Conservation (phyloP, 1,140 invertebrate species). For the Harpegnathos saltator region DNA sequence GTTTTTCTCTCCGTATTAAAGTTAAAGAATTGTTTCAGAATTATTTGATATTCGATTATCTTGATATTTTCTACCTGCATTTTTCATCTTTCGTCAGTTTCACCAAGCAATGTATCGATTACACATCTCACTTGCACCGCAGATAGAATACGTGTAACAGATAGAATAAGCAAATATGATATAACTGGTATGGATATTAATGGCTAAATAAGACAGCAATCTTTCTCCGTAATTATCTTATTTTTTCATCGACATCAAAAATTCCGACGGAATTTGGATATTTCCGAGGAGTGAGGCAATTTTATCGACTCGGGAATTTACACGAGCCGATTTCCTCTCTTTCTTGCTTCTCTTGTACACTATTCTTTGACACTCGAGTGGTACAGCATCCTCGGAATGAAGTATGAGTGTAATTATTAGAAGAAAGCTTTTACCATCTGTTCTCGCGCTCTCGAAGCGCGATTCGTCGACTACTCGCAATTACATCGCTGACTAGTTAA, state of each 20-base stretch:
- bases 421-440: neutral
- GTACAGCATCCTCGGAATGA: neutral
- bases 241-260: too few species aligned
- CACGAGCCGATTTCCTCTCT: neutral
- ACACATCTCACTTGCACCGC: too few species aligned
- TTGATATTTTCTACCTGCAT: neutral
- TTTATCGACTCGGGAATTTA: neutral
- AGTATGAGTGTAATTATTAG: conserved; percentile 1
- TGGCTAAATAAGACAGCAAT: too few species aligned
- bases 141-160: too few species aligned
- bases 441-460: neutral
- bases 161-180: too few species aligned
- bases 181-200: too few species aligned
- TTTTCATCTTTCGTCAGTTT: neutral
- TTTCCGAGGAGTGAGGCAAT: too few species aligned
- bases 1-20: too few species aligned
- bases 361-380: neutral
- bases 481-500: neutral
- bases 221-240: too few species aligned
- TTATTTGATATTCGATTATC: neutral
- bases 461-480: neutral
- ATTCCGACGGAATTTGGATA: too few species aligned
- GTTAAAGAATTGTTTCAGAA: too few species aligned
- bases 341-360: neutral
- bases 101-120: too few species aligned